These are phyloP conservation scores for Anoplolepis gracilipes DNA, from an alignment of 1,140 invertebrate genomes.

Conservation along the genomic window DNA sequence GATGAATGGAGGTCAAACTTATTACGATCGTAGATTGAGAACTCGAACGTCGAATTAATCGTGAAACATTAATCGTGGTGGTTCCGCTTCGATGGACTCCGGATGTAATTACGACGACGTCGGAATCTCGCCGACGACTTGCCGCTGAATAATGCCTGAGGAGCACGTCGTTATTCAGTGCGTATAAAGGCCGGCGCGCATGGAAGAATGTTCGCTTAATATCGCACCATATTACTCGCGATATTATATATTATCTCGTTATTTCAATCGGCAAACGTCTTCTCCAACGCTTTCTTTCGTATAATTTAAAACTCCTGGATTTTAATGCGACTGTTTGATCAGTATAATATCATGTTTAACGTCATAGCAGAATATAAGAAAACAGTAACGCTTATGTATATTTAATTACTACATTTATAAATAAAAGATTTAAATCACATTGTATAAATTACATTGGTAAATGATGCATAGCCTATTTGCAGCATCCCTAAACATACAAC, in stretches of 20 bases:
- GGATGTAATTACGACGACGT: conserved; percentile 56
- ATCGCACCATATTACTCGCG: conserved; percentile 13
- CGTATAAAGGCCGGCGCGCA: conserved; percentile 13
- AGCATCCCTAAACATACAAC: background rate
- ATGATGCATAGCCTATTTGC: too few species aligned
- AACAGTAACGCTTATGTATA: background rate
- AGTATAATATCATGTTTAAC: background rate
- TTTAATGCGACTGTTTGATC: background rate
- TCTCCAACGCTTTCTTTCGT: background rate
- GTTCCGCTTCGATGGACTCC: conserved; percentile 17
- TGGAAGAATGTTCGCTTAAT: conserved; percentile 58
- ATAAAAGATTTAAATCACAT: background rate
- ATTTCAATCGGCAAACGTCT: conserved; percentile 41
- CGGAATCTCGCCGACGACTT: conserved; percentile 44
- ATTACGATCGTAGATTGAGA: conserved; percentile 15
- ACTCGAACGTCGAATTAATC: conserved; percentile 20
- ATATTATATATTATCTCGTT: conserved; percentile 3
- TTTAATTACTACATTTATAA: background rate
- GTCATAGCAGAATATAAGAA: too few species aligned
- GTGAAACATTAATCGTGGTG: conserved; percentile 42
- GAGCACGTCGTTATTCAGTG: conserved; percentile 35
- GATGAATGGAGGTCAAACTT: conserved; percentile 7
- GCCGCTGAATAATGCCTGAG: conserved; percentile 54
- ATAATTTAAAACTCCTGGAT: background rate
- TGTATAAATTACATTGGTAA: too few species aligned